Percentiles rank a stretch among this genome's conserved stretches.
These are phyloP conservation scores for Tragelaphus strepsiceros DNA, from an alignment of 2,113 vertebrate species.

Conservation along the genomic window DNA sequence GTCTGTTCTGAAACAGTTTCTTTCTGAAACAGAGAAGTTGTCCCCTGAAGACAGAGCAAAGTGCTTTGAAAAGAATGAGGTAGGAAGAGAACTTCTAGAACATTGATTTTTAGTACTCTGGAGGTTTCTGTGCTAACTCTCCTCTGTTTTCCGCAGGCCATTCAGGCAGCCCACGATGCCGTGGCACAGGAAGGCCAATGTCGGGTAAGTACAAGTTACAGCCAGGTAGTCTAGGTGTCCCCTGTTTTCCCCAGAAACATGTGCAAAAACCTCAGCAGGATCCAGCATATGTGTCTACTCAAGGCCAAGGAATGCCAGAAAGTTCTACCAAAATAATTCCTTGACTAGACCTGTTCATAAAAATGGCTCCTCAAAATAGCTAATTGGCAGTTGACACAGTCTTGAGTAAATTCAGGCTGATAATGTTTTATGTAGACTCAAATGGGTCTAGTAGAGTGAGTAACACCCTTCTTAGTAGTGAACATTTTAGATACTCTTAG, in stretches of 20 bases:
- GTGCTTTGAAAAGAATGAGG: slow-evolving; percentile 92
- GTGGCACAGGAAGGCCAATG: slow-evolving; percentile 93
- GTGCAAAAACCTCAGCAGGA: not conserved
- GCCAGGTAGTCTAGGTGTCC: not conserved
- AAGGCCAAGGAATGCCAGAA: not conserved
- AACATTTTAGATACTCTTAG: not conserved
- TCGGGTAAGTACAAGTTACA: slow-evolving; percentile 80
- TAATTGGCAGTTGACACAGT: not conserved
- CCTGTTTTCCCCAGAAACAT: not conserved
- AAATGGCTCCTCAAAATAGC: not conserved
- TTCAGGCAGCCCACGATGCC: slow-evolving; percentile 89
- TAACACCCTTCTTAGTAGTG: not conserved
- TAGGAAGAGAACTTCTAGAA: slow-evolving; percentile 56
- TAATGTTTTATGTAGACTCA: not conserved
- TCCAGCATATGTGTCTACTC: not conserved
- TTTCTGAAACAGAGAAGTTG: slow-evolving; percentile 88
- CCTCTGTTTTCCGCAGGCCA: slow-evolving; percentile 80
- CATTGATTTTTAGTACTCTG: not conserved
- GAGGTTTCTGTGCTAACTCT: not conserved
- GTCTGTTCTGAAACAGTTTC: slow-evolving; percentile 92
- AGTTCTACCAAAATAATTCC: not conserved
- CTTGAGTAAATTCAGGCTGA: not conserved
- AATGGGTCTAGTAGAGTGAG: not conserved
- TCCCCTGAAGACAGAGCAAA: slow-evolving; percentile 92
- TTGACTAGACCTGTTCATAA: not conserved